Conservation (phyloP, 2,797 vertebrate species). For the Rhinogobio ventralis region DNA sequence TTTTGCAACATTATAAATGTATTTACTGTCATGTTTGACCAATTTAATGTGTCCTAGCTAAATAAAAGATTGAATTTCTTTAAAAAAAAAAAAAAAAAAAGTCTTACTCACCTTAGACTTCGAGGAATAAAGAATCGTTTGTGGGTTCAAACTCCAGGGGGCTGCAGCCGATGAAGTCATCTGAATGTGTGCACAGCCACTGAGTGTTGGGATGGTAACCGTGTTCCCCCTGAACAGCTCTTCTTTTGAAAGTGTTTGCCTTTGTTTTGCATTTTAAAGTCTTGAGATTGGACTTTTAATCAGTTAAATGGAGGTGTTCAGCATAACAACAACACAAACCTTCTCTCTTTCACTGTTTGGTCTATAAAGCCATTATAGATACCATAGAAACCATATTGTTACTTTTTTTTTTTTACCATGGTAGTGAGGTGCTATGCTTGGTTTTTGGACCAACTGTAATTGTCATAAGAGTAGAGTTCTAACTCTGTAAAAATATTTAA, state of each 20-base stretch:
- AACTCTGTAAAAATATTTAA: no score
- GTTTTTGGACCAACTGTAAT: not conserved
- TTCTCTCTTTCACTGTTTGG: not conserved
- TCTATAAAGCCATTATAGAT: not conserved
- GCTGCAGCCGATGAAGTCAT: conserved; percentile 61
- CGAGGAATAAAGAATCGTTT: conserved; percentile 25
- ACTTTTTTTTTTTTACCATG: not conserved
- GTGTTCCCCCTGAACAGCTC: conserved; percentile 52
- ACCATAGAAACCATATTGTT: not conserved
- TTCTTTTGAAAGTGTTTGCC: conserved; percentile 60
- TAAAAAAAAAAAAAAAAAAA: no score
- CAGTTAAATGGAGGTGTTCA: not conserved
- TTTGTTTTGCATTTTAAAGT: conserved; percentile 42
- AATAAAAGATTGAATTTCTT: not conserved
- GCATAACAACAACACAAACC: conserved; percentile 4
- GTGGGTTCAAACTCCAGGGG: conserved; percentile 51
- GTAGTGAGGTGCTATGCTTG: not conserved
- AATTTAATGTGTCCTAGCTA: not conserved
- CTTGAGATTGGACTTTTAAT: conserved; percentile 8
- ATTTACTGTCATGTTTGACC: not conserved
- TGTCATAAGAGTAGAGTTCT: not conserved
- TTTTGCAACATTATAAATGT: not conserved
- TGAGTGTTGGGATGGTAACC: conserved; percentile 78
- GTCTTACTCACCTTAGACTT: not conserved
- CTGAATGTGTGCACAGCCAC: conserved; percentile 64